Conservation (phyloP, 2,797 vertebrate species). For the Scolopax bukidnonensis region DNA sequence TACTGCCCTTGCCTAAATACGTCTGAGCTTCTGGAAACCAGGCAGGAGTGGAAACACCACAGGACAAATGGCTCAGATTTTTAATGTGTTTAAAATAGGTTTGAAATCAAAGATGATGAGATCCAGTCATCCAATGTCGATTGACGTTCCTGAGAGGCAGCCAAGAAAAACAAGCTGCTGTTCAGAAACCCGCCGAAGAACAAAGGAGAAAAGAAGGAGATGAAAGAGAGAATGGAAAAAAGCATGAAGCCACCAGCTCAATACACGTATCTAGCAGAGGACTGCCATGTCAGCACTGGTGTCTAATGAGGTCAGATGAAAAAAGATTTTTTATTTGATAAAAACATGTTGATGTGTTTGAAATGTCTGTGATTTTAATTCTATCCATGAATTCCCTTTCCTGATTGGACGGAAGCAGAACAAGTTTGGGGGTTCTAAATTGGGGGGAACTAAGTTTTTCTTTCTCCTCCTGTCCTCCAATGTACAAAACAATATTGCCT, state of each 20-base stretch:
- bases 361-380: neutral
- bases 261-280: neutral
- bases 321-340: neutral
- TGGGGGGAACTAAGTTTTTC: neutral
- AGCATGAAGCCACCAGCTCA: neutral
- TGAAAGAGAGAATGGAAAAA: slow-evolving; percentile 13
- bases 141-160: neutral
- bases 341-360: neutral
- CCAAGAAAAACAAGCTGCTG: slow-evolving; percentile 30
- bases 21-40: neutral
- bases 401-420: neutral
- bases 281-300: neutral
- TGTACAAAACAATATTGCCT: neutral
- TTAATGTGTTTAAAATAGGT: slow-evolving; percentile 35
- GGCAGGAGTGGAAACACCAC: neutral
- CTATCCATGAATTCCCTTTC: neutral
- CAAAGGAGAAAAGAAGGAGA: slow-evolving; percentile 1
- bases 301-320: neutral
- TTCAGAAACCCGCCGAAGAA: neutral
- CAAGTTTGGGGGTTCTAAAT: neutral
- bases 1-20: neutral
- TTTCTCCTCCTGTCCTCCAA: neutral
- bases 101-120: slow-evolving; percentile 49
- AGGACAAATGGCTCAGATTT: neutral
- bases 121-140: neutral